These are phyloP conservation scores for Cottoperca gobio DNA, from an alignment of 2,797 vertebrate genomes.

Conservation along the genomic window DNA sequence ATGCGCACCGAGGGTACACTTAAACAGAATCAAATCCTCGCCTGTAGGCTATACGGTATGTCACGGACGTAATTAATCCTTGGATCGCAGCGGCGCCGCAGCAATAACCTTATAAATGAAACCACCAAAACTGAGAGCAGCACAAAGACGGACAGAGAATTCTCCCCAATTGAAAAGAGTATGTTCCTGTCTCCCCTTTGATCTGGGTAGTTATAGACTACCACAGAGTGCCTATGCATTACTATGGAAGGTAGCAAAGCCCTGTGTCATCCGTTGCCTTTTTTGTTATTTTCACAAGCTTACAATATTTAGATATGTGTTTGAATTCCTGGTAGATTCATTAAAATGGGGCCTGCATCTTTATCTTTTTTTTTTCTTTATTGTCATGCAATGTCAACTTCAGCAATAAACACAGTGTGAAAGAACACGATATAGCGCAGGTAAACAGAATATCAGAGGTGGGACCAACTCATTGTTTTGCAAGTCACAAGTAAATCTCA, in stretches of 20 bases:
- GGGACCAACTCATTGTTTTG: too few species aligned
- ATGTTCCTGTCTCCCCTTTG: slow-evolving; percentile 23
- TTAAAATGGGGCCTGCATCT: not conserved
- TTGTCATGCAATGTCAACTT: too few species aligned
- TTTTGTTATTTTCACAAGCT: not conserved
- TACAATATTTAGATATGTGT: not conserved
- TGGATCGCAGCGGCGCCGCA: slow-evolving; percentile 40
- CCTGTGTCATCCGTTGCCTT: not conserved
- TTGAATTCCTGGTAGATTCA: not conserved
- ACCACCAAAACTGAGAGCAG: slow-evolving; percentile 22
- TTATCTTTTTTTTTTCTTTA: too few species aligned
- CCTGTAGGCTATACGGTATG: slow-evolving; percentile 61
- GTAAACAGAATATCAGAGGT: too few species aligned
- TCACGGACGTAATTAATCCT: slow-evolving; percentile 69
- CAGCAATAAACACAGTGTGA: too few species aligned
- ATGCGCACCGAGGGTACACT: slow-evolving; percentile 68
- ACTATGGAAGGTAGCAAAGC: slow-evolving; percentile 34
- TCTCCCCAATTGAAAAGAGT: slow-evolving; percentile 6
- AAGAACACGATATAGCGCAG: too few species aligned
- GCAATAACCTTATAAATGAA: slow-evolving; percentile 44
- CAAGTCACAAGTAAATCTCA: too few species aligned
- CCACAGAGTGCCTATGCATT: slow-evolving; percentile 13
- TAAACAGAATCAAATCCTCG: slow-evolving; percentile 66
- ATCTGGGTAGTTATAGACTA: slow-evolving; percentile 23
- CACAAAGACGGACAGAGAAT: slow-evolving; percentile 21